These are phyloP conservation scores for Platycnemis pennipes DNA, from an alignment of 2,888 invertebrate genomes.

Conservation along the genomic window DNA sequence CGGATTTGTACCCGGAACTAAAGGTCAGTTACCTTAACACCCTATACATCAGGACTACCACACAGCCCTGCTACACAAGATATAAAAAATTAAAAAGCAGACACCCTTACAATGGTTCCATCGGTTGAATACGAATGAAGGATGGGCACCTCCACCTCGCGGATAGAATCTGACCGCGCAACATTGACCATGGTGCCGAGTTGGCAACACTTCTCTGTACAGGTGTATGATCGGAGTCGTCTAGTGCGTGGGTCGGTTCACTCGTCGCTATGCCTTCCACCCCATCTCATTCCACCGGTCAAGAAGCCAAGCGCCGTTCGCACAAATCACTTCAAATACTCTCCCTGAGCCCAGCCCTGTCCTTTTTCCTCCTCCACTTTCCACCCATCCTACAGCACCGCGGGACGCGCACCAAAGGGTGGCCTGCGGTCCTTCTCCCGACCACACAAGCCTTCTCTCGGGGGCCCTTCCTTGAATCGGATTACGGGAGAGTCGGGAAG, in stretches of 20 bases:
- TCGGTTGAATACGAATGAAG: no score
- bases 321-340: no score
- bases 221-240: not conserved
- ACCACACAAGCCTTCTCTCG: not conserved
- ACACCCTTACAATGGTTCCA: no score
- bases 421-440: not conserved
- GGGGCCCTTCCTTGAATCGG: slow-evolving; percentile 1
- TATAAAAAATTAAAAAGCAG: no score
- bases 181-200: not conserved
- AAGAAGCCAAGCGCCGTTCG: no score
- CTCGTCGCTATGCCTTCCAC: not conserved
- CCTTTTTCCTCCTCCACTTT: not conserved
- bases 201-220: not conserved
- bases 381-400: not conserved
- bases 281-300: not conserved
- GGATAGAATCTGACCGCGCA: no score
- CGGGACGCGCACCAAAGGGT: not conserved
- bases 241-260: not conserved
- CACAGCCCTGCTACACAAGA: no score
- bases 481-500: slow-evolving; percentile 15
- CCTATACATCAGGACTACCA: no score
- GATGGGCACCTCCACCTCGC: no score
- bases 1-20: no score
- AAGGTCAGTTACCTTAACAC: no score
- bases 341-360: not conserved